These are phyloP conservation scores for Epinotia brunnichana DNA, from an alignment of 2,888 invertebrate genomes.

Conservation along the genomic window DNA sequence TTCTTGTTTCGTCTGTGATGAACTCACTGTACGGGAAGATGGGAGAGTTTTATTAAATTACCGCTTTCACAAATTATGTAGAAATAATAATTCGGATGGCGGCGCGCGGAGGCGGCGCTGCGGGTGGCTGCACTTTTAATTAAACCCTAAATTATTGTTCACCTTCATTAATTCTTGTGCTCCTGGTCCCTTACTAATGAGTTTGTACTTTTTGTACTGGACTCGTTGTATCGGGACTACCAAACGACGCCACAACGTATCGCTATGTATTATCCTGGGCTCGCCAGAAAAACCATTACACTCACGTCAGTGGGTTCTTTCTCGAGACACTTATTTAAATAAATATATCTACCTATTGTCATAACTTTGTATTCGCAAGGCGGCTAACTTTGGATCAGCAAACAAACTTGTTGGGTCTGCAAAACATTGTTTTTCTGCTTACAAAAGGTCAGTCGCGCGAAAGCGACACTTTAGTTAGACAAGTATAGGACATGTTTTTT, in stretches of 20 bases:
- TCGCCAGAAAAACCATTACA: slow-evolving; percentile 8
- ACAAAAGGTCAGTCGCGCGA: not conserved
- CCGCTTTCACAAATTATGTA: slow-evolving; percentile 80
- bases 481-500: not conserved
- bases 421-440: too few relatives aligned
- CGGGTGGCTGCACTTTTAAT: slow-evolving; percentile 82
- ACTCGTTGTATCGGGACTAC: slow-evolving; percentile 55
- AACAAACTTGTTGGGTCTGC: too few relatives aligned
- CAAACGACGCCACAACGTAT: slow-evolving; percentile 44
- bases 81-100: slow-evolving; percentile 72
- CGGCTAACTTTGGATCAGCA: not conserved
- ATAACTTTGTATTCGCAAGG: not conserved
- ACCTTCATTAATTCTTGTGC: slow-evolving; percentile 82
- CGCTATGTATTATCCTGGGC: slow-evolving; percentile 2
- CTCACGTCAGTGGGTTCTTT: not conserved
- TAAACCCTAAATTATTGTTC: slow-evolving; percentile 84
- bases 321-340: not conserved
- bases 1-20: slow-evolving; percentile 8
- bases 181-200: slow-evolving; percentile 80
- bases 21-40: slow-evolving; percentile 36
- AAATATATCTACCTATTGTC: too few relatives aligned
- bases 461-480: not conserved
- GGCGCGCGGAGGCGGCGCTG: slow-evolving; percentile 68
- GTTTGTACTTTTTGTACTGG: slow-evolving; percentile 78
- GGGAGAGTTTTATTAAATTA: slow-evolving; percentile 79